These are phyloP conservation scores for Apoda limacodes DNA, from an alignment of 2,888 invertebrate species.

Conservation along the genomic window DNA sequence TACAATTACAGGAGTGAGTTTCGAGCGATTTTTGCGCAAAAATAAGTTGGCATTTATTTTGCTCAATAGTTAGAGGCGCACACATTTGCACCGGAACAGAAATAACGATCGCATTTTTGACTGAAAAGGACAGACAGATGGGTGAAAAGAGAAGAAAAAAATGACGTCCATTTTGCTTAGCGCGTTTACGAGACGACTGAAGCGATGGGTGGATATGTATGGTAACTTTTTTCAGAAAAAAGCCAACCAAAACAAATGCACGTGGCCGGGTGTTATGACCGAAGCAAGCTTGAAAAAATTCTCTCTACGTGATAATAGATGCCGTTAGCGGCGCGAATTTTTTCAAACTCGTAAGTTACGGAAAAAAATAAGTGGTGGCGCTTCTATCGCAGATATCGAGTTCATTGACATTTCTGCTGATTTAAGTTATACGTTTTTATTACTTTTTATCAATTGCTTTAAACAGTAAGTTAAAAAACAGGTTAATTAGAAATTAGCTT, in stretches of 20 bases:
- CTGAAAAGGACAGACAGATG: conserved; percentile 70
- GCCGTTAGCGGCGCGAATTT: conserved; percentile 56
- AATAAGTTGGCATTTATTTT: conserved; percentile 36
- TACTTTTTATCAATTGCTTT: too few relatives aligned
- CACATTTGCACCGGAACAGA: conserved; percentile 67
- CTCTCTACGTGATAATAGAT: conserved; percentile 58
- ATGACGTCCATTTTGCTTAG: conserved; percentile 69
- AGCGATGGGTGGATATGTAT: conserved; percentile 57
- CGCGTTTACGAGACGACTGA: conserved; percentile 56
- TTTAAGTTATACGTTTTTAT: too few relatives aligned
- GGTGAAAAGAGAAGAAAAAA: conserved; percentile 70
- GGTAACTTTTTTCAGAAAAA: conserved; percentile 62
- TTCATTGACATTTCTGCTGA: too few relatives aligned
- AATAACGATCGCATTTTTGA: conserved; percentile 72
- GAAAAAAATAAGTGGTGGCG: conserved; percentile 55
- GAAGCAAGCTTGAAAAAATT: conserved; percentile 57
- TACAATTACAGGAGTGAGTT: conserved; percentile 9
- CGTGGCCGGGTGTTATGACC: conserved; percentile 68
- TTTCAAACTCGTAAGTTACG: conserved; percentile 52
- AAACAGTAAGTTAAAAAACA: too few relatives aligned
- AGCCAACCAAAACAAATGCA: conserved; percentile 69
- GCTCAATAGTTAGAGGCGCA: conserved; percentile 47
- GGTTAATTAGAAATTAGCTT: too few relatives aligned
- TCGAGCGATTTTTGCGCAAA: conserved; percentile 22
- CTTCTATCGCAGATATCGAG: conserved; percentile 37